Base-by-base conservation (phyloP, 2,797 vertebrate species). In the Myotis pilosus region DNA sequence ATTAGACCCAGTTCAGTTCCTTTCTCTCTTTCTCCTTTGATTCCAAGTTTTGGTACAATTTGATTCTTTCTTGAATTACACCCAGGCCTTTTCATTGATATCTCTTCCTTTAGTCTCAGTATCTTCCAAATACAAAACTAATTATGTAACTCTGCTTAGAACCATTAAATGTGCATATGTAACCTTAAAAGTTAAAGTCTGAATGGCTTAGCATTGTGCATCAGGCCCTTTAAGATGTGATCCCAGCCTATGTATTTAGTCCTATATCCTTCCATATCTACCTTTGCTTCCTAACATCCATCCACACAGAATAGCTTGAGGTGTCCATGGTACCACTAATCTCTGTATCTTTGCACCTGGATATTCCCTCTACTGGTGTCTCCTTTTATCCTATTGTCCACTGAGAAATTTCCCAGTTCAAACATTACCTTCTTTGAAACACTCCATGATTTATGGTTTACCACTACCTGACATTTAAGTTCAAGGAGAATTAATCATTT, bases 391-490 rank as follows among this genome's bases (percentile, higher is more conserved):
- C 49, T 60, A 23, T 6, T 86, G 6, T 68, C 36, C n/a, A 49
- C 30, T n/a, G 53, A 69, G 66, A 53, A 78, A 25, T 38, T 68
- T 49, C 44, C 12, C 5, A 74, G 5, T 88, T 96, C 33, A 80
- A 28, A 69, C 2, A n/a, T 69, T 16, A 85, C 6, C 22, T 87
- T n/a, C 8, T 80, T 51, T 53, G 74, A 82, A 92, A 71, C 3
- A 76, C 5, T 93, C 20, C 5, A 16, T 92, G 20, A 41, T 55
- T 71, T 28, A 22, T 12, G 49, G 11, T 28, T 85, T 79, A n/a
- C 4, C 2, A 38, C 6, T 57, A 22, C 36, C 38, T 80, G 49
- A 89, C 55, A 41, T 86, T 96, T n/a, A 91, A 76, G 85, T 71
- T 55, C 22, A n/a, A 20, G 44, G n/a, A 86, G 28, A 49, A 53